phyloP scores from a whole-genome alignment of 2,797 vertebrate genomes.

The Alca torda region DNA sequence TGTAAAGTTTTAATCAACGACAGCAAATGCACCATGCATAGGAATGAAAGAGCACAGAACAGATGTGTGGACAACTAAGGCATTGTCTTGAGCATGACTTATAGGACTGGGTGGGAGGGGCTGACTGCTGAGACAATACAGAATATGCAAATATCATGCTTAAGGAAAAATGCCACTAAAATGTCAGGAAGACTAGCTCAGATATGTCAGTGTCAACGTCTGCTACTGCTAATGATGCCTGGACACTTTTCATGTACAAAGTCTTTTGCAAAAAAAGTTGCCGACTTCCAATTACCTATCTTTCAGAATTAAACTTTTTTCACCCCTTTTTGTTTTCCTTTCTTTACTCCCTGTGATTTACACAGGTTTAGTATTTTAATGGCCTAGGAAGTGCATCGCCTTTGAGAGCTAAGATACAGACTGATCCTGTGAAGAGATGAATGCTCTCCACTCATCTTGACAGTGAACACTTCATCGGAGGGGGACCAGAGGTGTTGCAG shows the following conservation, averaged over 20 bases:
- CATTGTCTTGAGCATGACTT: background rate
- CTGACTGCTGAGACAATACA: background rate
- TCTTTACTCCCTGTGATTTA: background rate
- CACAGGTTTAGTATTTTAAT: background rate
- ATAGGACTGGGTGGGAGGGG: background rate
- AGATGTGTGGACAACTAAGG: slow-evolving; percentile 1
- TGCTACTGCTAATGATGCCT: background rate
- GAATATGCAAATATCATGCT: background rate
- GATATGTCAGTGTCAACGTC: background rate
- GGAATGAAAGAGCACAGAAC: slow-evolving; percentile 27
- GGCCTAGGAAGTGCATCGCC: background rate
- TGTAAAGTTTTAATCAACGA: slow-evolving; percentile 25
- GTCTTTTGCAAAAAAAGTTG: background rate
- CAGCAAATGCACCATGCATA: background rate
- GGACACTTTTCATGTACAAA: background rate
- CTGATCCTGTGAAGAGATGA: background rate
- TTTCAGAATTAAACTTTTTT: background rate
- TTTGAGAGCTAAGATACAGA: background rate
- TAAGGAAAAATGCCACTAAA: slow-evolving; percentile 9
- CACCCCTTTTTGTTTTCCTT: background rate
- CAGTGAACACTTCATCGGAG: background rate
- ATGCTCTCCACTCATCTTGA: background rate
- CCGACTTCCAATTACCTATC: background rate
- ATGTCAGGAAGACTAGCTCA: background rate
- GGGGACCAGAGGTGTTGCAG: background rate